These are phyloP conservation scores for Aphidoletes aphidimyza DNA, from an alignment of 2,888 invertebrate species.

Conservation along the genomic window DNA sequence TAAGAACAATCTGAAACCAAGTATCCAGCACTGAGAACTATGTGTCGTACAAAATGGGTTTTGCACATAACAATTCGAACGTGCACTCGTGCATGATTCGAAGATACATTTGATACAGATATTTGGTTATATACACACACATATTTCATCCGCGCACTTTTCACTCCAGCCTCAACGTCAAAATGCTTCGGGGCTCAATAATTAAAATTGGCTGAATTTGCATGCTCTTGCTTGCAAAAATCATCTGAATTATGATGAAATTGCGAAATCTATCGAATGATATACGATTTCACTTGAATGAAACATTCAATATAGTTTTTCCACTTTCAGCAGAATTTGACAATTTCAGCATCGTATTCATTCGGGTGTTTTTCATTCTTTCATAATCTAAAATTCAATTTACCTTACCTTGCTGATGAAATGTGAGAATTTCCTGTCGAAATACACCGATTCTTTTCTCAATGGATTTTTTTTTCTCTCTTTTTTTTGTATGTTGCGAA, in stretches of 20 bases:
- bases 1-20: no score
- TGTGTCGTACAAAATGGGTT: no score
- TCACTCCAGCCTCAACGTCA: neutral
- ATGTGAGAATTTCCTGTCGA: neutral
- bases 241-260: neutral
- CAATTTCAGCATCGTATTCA: neutral
- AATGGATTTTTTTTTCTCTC: neutral
- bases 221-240: neutral
- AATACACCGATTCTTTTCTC: neutral
- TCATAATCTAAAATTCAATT: no score
- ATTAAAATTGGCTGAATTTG: neutral
- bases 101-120: no score
- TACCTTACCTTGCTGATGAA: neutral
- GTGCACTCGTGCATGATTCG: no score
- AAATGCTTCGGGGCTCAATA: neutral
- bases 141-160: neutral
- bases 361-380: neutral
- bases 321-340: no score
- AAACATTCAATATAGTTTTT: neutral
- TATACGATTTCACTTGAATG: neutral
- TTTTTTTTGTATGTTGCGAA: no score
- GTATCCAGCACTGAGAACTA: no score
- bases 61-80: no score
- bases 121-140: neutral
- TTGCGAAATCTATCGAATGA: neutral